Conservation (phyloP, 92 coral and sea anemone species). For the Virgularia gustaviana region DNA sequence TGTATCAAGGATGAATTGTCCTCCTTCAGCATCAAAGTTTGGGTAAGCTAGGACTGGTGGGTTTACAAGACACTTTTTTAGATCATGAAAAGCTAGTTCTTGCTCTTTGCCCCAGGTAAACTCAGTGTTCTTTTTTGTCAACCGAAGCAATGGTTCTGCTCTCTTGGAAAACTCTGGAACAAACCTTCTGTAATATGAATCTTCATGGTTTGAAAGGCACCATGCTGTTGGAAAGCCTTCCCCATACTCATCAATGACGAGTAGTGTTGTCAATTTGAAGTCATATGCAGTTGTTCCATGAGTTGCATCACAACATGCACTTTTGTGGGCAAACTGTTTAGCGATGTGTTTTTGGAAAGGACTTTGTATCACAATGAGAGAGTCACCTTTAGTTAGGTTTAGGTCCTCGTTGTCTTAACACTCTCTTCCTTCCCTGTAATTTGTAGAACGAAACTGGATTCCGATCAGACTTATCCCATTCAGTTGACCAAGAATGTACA, state of each 20-base stretch:
- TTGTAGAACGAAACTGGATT: slow-evolving; percentile 32
- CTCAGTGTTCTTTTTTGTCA: slow-evolving; percentile 20
- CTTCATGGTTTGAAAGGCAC: slow-evolving; percentile 44
- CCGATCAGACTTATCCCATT: slow-evolving; percentile 18
- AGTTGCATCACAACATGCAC: slow-evolving; percentile 48
- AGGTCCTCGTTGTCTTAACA: slow-evolving; percentile 29
- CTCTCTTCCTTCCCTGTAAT: slow-evolving; percentile 5
- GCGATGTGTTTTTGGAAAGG: slow-evolving; percentile 42
- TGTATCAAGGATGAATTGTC: slow-evolving; percentile 36
- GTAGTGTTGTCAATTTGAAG: slow-evolving; percentile 30
- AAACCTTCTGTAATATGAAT: slow-evolving; percentile 42
- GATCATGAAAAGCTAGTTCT: slow-evolving; percentile 30
- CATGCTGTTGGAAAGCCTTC: slow-evolving; percentile 36
- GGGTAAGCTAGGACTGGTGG: slow-evolving; percentile 47
- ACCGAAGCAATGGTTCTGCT: slow-evolving; percentile 39
- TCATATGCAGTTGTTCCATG: slow-evolving; percentile 42
- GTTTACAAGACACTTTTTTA: slow-evolving; percentile 26
- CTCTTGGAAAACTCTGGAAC: slow-evolving; percentile 32
- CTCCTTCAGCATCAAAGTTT: slow-evolving; percentile 13
- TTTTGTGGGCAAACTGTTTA: slow-evolving; percentile 35
- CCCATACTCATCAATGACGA: slow-evolving; percentile 42
- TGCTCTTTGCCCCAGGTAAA: slow-evolving; percentile 49
- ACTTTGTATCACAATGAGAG: slow-evolving; percentile 26
- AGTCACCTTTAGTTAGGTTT: slow-evolving; percentile 36
- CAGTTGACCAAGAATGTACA: slow-evolving; percentile 30